phyloP scores from a whole-genome alignment of 2,113 vertebrate genomes.

The Xenus cinereus region DNA sequence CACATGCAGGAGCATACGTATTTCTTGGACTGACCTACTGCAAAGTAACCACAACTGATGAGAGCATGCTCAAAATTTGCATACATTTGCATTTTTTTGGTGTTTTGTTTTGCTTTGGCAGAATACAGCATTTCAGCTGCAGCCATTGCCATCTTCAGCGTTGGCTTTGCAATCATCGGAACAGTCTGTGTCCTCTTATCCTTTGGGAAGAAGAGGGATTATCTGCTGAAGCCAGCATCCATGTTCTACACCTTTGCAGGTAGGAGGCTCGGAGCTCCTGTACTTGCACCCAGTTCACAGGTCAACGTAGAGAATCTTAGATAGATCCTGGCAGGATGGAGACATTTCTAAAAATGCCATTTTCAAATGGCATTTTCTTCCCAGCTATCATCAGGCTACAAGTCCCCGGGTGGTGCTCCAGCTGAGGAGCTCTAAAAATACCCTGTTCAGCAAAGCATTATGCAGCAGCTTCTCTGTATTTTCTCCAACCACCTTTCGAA shows the following conservation, averaged over 20 bases:
- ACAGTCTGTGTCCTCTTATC: slow-evolving; percentile 82
- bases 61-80: neutral
- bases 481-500: neutral
- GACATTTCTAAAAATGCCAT: neutral
- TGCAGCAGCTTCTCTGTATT: neutral
- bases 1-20: accelerated
- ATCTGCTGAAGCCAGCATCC: slow-evolving; percentile 90
- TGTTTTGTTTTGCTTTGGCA: slow-evolving; percentile 48
- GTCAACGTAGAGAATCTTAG: neutral
- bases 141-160: slow-evolving; percentile 92
- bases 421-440: neutral
- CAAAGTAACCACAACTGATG: neutral
- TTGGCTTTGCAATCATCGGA: slow-evolving; percentile 87
- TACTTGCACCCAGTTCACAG: neutral
- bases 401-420: neutral
- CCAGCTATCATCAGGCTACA: neutral
- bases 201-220: slow-evolving; percentile 84
- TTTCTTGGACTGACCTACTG: neutral
- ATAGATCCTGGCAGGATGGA: neutral
- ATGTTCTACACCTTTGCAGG: slow-evolving; percentile 96
- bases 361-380: neutral
- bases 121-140: slow-evolving; percentile 98
- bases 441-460: neutral
- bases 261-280: slow-evolving; percentile 3
- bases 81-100: neutral